Percentiles rank a stretch among this genome's conserved stretches.
phyloP scores from a whole-genome alignment of 2,113 vertebrate genomes.

The Mellivora capensis region DNA sequence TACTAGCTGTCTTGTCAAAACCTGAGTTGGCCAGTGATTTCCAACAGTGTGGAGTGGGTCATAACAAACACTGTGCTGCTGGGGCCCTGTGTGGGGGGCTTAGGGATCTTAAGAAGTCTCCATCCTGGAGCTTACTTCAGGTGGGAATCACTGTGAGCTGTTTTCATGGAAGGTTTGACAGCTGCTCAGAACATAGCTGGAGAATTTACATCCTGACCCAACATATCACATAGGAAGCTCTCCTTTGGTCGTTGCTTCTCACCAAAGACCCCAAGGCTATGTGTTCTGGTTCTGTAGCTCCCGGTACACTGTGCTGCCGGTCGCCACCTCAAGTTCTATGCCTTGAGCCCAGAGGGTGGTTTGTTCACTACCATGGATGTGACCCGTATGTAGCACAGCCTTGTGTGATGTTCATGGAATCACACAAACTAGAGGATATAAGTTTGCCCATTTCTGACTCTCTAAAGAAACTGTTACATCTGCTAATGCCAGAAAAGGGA shows the following conservation, averaged over 20 bases:
- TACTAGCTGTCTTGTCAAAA: neutral
- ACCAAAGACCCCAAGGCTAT: fast-evolving
- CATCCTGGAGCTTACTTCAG: neutral
- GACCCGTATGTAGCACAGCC: neutral
- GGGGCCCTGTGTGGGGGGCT: neutral
- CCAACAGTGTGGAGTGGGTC: neutral
- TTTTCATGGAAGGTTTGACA: neutral
- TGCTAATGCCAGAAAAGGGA: neutral
- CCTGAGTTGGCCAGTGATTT: neutral
- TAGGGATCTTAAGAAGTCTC: neutral
- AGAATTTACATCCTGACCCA: neutral
- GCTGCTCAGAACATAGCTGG: neutral
- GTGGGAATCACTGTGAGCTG: neutral
- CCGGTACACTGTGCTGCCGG: fast-evolving
- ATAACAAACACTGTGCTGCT: no score
- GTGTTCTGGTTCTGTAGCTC: no score
- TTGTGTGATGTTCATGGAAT: neutral
- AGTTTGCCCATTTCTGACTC: neutral
- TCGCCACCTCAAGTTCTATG: neutral
- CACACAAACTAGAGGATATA: neutral
- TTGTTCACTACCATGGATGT: neutral
- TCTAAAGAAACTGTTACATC: neutral
- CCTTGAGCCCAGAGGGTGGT: neutral
- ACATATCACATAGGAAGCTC: fast-evolving
- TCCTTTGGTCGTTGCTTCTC: neutral